These are phyloP conservation scores for Neolamprologus cancellatus DNA, from an alignment of 2,113 vertebrate species.

Conservation along the genomic window DNA sequence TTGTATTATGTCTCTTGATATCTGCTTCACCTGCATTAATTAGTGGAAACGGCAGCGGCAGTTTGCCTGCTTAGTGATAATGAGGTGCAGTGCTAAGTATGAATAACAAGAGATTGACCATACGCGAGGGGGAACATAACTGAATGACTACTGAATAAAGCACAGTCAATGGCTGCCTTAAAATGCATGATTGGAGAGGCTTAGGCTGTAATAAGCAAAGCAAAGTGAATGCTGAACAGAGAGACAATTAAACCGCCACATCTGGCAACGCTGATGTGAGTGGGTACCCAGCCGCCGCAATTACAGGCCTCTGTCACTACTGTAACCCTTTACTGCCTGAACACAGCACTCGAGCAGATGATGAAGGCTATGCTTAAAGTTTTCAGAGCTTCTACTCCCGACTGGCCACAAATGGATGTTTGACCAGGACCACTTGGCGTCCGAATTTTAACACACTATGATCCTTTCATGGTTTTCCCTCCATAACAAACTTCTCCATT, in stretches of 20 bases:
- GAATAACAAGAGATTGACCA: conserved; percentile 39
- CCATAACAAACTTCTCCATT: neutral
- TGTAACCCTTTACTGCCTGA: conserved; percentile 16
- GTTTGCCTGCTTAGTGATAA: conserved; percentile 25
- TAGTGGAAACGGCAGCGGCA: neutral
- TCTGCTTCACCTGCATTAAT: conserved; percentile 28
- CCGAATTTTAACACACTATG: neutral
- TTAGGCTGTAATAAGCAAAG: conserved; percentile 26
- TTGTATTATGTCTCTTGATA: conserved; percentile 9
- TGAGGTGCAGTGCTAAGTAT: conserved; percentile 24
- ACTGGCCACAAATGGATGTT: neutral
- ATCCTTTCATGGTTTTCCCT: rapidly evolving
- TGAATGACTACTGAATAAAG: conserved; percentile 34
- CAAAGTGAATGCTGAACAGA: conserved; percentile 29
- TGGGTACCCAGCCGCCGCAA: neutral
- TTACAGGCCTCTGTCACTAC: neutral
- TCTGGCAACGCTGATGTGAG: conserved; percentile 11
- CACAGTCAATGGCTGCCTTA: neutral
- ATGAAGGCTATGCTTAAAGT: neutral
- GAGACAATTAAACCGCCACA: conserved; percentile 42
- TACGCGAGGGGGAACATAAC: neutral
- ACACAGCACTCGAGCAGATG: neutral
- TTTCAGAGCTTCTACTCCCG: neutral
- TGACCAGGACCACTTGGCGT: neutral
- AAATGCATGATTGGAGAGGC: conserved; percentile 11